Evolutionary conservation across 2,888 invertebrate genomes (phyloP), one percentile per base, ranked within the genome.

Genomic region (Fragum whitleyi): DNA sequence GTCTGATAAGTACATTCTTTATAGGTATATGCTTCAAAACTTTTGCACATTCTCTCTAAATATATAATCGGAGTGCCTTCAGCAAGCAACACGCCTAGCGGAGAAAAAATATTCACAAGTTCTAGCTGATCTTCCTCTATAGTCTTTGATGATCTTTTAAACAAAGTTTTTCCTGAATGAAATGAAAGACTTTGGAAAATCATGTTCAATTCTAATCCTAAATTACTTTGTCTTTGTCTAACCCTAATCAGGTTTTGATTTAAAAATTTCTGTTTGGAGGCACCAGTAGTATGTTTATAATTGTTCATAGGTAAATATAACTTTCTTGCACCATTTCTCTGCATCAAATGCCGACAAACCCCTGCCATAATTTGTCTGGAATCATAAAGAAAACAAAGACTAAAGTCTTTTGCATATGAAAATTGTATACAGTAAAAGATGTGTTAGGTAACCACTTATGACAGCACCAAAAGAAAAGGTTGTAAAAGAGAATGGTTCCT

Each of bases 61-160:
- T 42, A 65, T 14, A 65, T 42, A 9, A 65, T 32, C 3, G 65
- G 65, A 11, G 21, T 9, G 16, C 65, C 65, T 65, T 65, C 65
- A 39, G 42, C 42, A 16, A 65, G n/a, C 26, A 65, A 19, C 21
- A 36, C 14, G 2, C 42, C 65, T 9, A 19, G 0, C n/a, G 65
- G 65, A 65, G 65, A 65, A n/a, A 42, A 65, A 23, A 65, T 65
- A 42, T 65, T 65, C 39, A 65, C 65, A 65, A 42, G 26, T 42
- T 65, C 42, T 14, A 65, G 23, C 11, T 65, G 39, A 11, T 65
- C 65, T 36, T 42, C 42, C 0, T 65, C 9, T 19, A 65, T 57
- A 23, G 23, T n/a, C 7, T 65, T 65, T 26, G n/a, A 19, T n/a
- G 21, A 26, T 65, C 42, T 42, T 26, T 42, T 39, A 9, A 11